Base-by-base conservation (phyloP, 2,113 vertebrate species). In the Cryptoleucopteryx plumbea region DNA sequence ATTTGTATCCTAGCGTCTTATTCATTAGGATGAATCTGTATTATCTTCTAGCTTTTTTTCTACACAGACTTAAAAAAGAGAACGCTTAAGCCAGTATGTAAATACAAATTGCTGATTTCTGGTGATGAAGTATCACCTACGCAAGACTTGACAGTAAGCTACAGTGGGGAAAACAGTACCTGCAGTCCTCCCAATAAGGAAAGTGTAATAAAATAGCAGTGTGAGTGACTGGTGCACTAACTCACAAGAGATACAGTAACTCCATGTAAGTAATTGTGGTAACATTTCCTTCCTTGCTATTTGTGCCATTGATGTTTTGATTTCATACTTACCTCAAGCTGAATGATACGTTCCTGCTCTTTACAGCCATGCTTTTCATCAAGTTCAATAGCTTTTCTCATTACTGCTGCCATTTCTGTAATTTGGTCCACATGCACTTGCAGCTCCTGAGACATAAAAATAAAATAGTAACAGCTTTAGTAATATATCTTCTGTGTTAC, bases 391-490 rank as follows among this genome's bases (percentile, higher is more conserved):
- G 99, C 99, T 93, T 98, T 99, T 89, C 98, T 99, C 99, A 99
- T 99, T 11, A 99, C 99, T 4, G 99, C 99, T 40, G 99, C 99
- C 99, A 99, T 99, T 97, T 99, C 99, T 14, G 99, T 99, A 48
- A 99, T 99, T 94, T 99, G 99, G 97, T 99, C 99, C 96, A 99
- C 98, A 10, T 99, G 99, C 20, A 98, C 98, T 89, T 99, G 99
- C 94, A 99, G 98, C 96, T 99, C 99, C 99, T 99, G 83, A 42
- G 70, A 32, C 45, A 63, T 2, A 70, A 36, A n/a, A 43, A 72
- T 92, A 50, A 65, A 50, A 66, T 45, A 12, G 17, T 19, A 17
- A 52, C 34, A 40, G 42, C 72, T 23, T 92, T 27, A 95, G 36
- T 17, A 23, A 43, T 7, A 1, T 0, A 19, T 62, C 42, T 85